phyloP scores from a whole-genome alignment of 2,888 invertebrate species.

The Timandra comae region DNA sequence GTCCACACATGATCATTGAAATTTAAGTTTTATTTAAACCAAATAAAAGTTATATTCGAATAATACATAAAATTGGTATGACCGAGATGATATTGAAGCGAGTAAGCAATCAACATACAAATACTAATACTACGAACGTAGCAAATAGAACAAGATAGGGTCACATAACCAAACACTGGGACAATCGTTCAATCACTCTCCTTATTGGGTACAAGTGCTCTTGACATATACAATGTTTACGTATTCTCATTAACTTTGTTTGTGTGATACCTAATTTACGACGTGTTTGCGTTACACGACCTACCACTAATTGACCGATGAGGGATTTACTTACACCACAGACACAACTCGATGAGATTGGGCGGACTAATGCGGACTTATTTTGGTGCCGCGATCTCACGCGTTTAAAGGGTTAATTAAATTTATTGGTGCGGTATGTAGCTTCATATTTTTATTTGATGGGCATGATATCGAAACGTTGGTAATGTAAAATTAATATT shows the following conservation, averaged over 20 bases:
- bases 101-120: constrained; percentile 33
- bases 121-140: constrained; percentile 27
- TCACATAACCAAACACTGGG: constrained; percentile 54
- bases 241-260: constrained; percentile 65
- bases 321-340: constrained; percentile 38
- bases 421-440: no score
- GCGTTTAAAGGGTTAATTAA: background rate
- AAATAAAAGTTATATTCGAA: no score
- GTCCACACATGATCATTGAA: no score
- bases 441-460: no score
- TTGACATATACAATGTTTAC: constrained; percentile 56
- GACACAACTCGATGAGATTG: constrained; percentile 16
- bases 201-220: constrained; percentile 62
- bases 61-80: no score
- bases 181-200: constrained; percentile 47
- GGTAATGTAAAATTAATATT: no score
- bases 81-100: background rate
- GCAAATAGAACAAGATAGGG: constrained; percentile 35
- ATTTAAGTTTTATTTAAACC: no score
- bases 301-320: constrained; percentile 57
- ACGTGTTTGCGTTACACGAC: constrained; percentile 56
- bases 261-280: constrained; percentile 68
- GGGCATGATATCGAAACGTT: no score
- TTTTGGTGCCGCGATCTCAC: background rate
- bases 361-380: background rate